Conservation (phyloP, 2,888 invertebrate species). For the Spisula solida region DNA sequence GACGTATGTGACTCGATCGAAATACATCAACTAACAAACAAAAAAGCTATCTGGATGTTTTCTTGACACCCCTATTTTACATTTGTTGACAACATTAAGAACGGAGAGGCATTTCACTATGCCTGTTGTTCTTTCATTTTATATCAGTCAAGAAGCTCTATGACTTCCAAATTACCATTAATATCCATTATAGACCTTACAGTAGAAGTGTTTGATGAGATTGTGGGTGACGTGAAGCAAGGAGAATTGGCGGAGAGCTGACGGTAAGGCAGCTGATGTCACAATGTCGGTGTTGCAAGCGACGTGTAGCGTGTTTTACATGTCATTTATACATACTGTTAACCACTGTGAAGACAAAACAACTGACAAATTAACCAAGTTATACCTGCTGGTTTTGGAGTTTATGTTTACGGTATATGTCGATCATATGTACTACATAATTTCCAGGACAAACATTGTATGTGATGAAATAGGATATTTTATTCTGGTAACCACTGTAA, state of each 20-base stretch:
- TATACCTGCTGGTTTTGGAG: not conserved
- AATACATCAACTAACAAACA: too few species aligned
- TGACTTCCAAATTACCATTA: not conserved
- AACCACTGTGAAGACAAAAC: not conserved
- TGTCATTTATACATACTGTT: not conserved
- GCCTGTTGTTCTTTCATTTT: not conserved
- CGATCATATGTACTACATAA: too few species aligned
- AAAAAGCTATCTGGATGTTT: too few species aligned
- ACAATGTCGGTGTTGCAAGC: not conserved
- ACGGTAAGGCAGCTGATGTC: not conserved
- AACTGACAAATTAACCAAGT: not conserved
- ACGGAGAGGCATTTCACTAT: too few species aligned
- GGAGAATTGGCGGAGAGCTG: not conserved
- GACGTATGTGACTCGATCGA: too few species aligned
- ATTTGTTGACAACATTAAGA: too few species aligned
- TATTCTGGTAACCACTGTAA: too few species aligned
- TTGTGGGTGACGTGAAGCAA: not conserved
- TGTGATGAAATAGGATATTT: too few species aligned
- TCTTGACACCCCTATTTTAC: too few species aligned
- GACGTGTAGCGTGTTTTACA: not conserved
- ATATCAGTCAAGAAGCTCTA: conserved; percentile 18
- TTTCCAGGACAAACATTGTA: too few species aligned
- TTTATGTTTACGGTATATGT: not conserved
- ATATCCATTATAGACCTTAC: not conserved
- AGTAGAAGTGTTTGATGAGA: not conserved